These are phyloP conservation scores for Plagiodera versicolora DNA, from an alignment of 2,888 invertebrate species.

Conservation along the genomic window DNA sequence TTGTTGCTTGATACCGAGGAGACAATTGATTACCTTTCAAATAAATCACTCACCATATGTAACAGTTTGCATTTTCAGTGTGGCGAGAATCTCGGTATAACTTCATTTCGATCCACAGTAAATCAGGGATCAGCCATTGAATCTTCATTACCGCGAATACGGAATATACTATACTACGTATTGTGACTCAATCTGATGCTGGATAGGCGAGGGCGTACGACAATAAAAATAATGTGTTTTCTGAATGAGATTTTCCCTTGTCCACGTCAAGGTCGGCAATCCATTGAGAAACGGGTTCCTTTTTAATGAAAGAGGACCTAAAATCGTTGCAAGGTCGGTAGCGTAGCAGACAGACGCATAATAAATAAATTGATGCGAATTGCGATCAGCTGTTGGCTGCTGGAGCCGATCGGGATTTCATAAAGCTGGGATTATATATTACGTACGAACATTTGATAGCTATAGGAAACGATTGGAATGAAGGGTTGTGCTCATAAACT, in stretches of 20 bases:
- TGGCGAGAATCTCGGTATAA: too few relatives aligned
- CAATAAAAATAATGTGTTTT: background rate
- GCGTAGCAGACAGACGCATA: conserved; percentile 9
- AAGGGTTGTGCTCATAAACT: too few relatives aligned
- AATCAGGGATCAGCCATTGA: too few relatives aligned
- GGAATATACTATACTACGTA: background rate
- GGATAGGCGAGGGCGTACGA: background rate
- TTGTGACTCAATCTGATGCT: background rate
- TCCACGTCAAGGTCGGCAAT: conserved; percentile 21
- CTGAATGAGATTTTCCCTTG: conserved; percentile 16
- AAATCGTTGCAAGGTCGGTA: conserved; percentile 26
- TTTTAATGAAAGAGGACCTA: conserved; percentile 22
- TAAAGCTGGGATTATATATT: background rate
- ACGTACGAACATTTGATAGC: too few relatives aligned
- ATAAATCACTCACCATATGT: too few relatives aligned
- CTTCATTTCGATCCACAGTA: too few relatives aligned
- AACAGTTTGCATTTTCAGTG: too few relatives aligned
- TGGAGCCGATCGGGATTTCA: conserved; percentile 20
- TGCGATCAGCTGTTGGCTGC: conserved; percentile 22
- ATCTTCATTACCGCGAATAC: background rate
- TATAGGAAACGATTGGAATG: too few relatives aligned
- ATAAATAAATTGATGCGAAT: conserved; percentile 20
- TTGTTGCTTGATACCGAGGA: too few relatives aligned
- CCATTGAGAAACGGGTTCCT: conserved; percentile 27
- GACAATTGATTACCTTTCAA: too few relatives aligned